Evolutionary conservation across 2,888 invertebrate species (phyloP).

Genomic region (Hypena proboscidalis): DNA sequence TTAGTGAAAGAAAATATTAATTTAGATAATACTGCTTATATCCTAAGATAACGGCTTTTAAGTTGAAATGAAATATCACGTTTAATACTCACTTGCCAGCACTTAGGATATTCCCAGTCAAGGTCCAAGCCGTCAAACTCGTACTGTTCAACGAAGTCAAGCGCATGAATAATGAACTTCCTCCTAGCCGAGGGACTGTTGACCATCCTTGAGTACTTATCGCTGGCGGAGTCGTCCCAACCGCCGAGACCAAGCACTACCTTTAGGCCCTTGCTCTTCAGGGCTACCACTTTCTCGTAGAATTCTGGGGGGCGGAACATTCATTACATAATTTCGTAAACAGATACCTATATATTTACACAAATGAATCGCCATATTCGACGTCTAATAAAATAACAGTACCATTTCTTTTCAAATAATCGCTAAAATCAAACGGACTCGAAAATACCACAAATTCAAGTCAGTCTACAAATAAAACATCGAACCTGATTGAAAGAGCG

Average conservation of each 20-base stretch:
- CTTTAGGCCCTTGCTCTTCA: constrained; percentile 90
- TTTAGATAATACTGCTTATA: too few relatives aligned
- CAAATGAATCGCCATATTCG: too few relatives aligned
- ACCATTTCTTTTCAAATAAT: too few relatives aligned
- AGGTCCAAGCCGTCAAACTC: constrained; percentile 96
- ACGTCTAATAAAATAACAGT: too few relatives aligned
- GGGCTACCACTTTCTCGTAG: constrained; percentile 92
- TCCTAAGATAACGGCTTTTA: too few relatives aligned
- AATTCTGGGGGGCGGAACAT: constrained; percentile 89
- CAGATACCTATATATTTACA: too few relatives aligned
- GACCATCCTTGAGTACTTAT: constrained; percentile 94
- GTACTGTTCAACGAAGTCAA: constrained; percentile 91
- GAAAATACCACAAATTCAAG: too few relatives aligned
- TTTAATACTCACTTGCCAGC: constrained; percentile 89
- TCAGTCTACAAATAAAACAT: too few relatives aligned
- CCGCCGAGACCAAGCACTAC: constrained; percentile 96
- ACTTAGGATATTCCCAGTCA: constrained; percentile 97
- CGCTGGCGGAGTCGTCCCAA: constrained; percentile 97
- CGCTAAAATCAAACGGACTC: too few relatives aligned
- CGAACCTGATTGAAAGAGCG: too few relatives aligned
- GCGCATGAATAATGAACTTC: constrained; percentile 90
- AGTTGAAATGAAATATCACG: neutral
- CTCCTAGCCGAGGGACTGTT: constrained; percentile 89
- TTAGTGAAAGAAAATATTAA: too few relatives aligned
- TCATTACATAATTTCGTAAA: neutral